These are phyloP conservation scores for Nomada hirtipes DNA, from an alignment of 2,888 invertebrate species.

Conservation along the genomic window DNA sequence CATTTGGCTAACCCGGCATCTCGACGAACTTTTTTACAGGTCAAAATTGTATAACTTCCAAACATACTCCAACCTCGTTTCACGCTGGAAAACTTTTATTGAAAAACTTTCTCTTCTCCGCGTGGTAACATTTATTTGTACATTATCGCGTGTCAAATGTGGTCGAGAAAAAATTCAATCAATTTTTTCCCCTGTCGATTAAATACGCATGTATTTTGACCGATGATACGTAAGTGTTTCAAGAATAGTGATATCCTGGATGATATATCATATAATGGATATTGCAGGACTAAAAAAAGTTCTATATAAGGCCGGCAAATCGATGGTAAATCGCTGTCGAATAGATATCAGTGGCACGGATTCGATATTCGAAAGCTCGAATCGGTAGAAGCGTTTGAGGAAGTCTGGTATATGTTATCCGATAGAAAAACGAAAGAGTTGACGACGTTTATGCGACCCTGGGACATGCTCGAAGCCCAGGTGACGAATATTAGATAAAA, in stretches of 20 bases:
- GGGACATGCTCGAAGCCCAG: not conserved
- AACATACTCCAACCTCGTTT: not conserved
- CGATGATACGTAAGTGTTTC: too few species aligned
- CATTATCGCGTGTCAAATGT: not conserved
- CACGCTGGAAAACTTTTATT: constrained; percentile 30
- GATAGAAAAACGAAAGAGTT: constrained; percentile 13
- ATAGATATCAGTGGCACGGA: not conserved
- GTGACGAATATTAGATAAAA: constrained; percentile 5
- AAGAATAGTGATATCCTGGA: too few species aligned
- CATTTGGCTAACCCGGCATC: not conserved
- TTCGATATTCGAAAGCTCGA: not conserved
- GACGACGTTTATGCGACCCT: constrained; percentile 4
- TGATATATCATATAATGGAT: too few species aligned
- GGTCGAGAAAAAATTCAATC: not conserved
- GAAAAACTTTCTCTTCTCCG: constrained; percentile 28
- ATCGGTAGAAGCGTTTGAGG: not conserved
- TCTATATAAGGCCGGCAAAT: not conserved
- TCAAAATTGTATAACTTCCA: constrained; percentile 8
- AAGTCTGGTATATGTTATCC: not conserved
- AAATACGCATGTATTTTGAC: too few species aligned
- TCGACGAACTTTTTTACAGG: constrained; percentile 10
- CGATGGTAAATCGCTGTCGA: constrained; percentile 3
- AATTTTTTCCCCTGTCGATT: too few species aligned
- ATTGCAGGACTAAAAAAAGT: too few species aligned
- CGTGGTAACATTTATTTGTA: constrained; percentile 21